Percentiles rank a stretch among this genome's conserved stretches.
Evolutionary conservation across 2,797 vertebrate species (phyloP).

Genomic region (Allobates femoralis): DNA sequence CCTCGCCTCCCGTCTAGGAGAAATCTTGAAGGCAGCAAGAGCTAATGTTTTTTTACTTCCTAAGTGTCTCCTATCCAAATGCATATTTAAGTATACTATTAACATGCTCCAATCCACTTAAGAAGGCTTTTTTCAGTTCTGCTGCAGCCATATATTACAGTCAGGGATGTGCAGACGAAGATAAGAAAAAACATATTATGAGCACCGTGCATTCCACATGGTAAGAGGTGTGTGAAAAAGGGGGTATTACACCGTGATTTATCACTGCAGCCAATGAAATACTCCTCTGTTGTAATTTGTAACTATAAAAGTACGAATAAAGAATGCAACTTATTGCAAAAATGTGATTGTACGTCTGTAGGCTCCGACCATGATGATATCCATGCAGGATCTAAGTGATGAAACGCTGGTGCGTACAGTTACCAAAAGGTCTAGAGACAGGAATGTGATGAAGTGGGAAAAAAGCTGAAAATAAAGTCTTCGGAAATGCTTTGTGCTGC

Average conservation of each 20-base stretch:
- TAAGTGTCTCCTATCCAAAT: slow-evolving; percentile 40
- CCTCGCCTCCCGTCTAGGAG: slow-evolving; percentile 68
- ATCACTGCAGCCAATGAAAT: background rate
- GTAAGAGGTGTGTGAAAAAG: slow-evolving; percentile 19
- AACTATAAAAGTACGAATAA: background rate
- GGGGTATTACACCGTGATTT: slow-evolving; percentile 8
- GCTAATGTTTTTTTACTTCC: slow-evolving; percentile 40
- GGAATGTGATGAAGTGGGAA: background rate
- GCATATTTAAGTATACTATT: slow-evolving; percentile 60
- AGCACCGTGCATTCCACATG: slow-evolving; percentile 6
- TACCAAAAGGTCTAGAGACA: background rate
- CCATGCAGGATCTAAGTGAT: background rate
- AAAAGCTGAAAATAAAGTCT: too few species aligned
- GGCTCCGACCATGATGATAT: background rate
- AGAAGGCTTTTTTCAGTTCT: slow-evolving; percentile 48
- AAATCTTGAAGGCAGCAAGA: slow-evolving; percentile 71
- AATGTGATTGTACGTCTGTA: background rate
- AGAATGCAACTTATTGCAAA: background rate
- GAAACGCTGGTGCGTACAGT: background rate
- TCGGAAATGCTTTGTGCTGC: too few species aligned
- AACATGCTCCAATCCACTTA: slow-evolving; percentile 52
- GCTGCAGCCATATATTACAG: slow-evolving; percentile 28
- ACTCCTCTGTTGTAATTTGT: slow-evolving; percentile 8
- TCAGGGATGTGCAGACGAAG: slow-evolving; percentile 22
- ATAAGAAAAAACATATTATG: slow-evolving; percentile 16